Evolutionary conservation across 2,797 vertebrate genomes (phyloP).

Genomic region (Epinephelus coioides): DNA sequence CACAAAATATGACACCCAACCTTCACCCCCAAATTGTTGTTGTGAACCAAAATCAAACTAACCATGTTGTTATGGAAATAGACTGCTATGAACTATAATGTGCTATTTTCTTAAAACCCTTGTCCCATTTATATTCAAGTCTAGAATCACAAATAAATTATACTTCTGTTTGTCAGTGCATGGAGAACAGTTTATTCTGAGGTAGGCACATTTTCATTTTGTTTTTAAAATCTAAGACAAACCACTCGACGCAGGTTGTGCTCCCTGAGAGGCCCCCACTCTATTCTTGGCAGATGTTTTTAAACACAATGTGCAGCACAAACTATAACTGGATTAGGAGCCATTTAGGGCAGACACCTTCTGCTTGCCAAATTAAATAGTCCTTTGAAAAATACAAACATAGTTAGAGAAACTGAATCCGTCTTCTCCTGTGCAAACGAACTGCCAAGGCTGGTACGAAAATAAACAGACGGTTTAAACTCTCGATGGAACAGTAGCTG

Average conservation of each 20-base stretch:
- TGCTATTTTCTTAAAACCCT: not conserved
- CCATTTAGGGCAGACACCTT: slow-evolving; percentile 43
- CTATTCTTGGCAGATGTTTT: slow-evolving; percentile 23
- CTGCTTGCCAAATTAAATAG: slow-evolving; percentile 59
- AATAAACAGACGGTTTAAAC: slow-evolving; percentile 67
- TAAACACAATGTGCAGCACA: slow-evolving; percentile 31
- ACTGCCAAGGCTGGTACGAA: slow-evolving; percentile 54
- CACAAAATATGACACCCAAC: not conserved
- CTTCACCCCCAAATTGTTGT: not conserved
- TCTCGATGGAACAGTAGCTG: slow-evolving; percentile 68
- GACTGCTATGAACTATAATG: not conserved
- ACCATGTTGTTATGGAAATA: not conserved
- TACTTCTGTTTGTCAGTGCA: not conserved
- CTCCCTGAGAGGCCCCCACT: not conserved
- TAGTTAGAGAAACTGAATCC: slow-evolving; percentile 61
- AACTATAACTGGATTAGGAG: slow-evolving; percentile 39
- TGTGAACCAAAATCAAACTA: not conserved
- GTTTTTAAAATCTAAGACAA: slow-evolving; percentile 1
- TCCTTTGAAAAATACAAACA: slow-evolving; percentile 65
- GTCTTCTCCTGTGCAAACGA: slow-evolving; percentile 50
- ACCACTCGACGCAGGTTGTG: slow-evolving; percentile 1
- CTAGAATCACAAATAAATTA: not conserved
- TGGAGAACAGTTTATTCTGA: not conserved
- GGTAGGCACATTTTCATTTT: not conserved
- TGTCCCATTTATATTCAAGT: not conserved